Base-by-base conservation (phyloP, 2,113 vertebrate genomes). In the Cyprinodon tularosa region DNA sequence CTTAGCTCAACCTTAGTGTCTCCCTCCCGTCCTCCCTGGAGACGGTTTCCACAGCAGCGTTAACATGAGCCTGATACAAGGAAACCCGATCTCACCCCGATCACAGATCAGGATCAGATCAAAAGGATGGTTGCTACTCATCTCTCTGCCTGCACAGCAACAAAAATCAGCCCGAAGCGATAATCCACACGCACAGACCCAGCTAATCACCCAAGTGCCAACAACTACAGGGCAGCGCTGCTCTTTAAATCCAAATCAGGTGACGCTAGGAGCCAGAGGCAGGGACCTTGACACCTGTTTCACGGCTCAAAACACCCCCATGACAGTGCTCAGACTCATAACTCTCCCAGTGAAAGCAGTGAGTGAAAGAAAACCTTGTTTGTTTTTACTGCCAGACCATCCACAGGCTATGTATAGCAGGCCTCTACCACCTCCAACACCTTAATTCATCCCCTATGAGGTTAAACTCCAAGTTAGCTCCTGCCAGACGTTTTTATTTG, bases 351-450 rank as follows among this genome's bases (percentile, higher is more conserved):
- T 79, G 87, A 92, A 93, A 93, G 80, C 85, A 91, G 88, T 70
- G 85, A 87, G 90, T 93, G 93, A 95, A 94, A 94, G 93, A 94
- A 90, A 94, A 91, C 84, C 92, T 89, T 95, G 94, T 95, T 94
- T 94, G 94, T 94, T 94, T 94, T 94, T 91, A 90, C 92, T 94
- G 90, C 90, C 89, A 87, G 90, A 77, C 76, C 80, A 84, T 90
- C 81, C 29, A 74, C 84, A 44, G 79, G 82, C 89, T 94, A 94
- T 92, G 89, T 92, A 83, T 94, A 95, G 92, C 77, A 71, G 78
- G 73, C 48, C 71, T 69, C 67, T 57, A 44, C 57, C 71, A 39
- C 71, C 47, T 48, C 75, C 11, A 53, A 67, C 82, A 76, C 76
- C 61, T 62, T 62, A 1, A 40, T 63, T 71, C 76, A 38, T 44